Base-by-base conservation (phyloP, 2,113 vertebrate species). In the Petaurus breviceps region DNA sequence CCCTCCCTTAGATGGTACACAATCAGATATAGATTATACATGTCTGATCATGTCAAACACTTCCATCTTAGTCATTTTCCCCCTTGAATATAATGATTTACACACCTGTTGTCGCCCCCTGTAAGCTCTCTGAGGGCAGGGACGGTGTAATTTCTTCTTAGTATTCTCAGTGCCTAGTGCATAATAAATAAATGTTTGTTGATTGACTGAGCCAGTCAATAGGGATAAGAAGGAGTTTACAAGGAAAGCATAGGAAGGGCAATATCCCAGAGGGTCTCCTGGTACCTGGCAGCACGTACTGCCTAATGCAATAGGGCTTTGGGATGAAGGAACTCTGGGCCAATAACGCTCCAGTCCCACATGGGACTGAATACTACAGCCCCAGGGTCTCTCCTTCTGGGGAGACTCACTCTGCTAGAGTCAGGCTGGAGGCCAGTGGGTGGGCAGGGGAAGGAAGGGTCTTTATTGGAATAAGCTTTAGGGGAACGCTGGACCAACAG, bases 251-350 rank as follows among this genome's bases (percentile, higher is more conserved):
- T 43, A 43, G 37, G 43, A 43, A 84, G 68, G n/a, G n/a, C 19
- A 22, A 43, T 37, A 10, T 22, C 68, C 16, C 68, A 68, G 16
- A 77, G 37, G 37, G 19, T 84, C n/a, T 84, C 37, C n/a, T 43
- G 68, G 68, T 84, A 0, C 68, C n/a, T 97, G 98, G 89, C 94
- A 94, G 95, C 89, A 90, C 97, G 95, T 97, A 95, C 91, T 96
- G 8, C 37, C 47, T 95, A 0, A 0, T 90, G 90, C 53, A 51
- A 46, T 91, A 50, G 11, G 94, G 89, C 43, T 47, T 51, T 46
- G 43, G n/a, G 47, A 37, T 95, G 61, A 95, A 91, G 93, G 95
- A 97, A 90, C 14, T 43, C 51, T 11, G n/a, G n/a, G 54, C n/a
- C 94, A 93, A 68, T 51, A 46, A 94, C 16, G 24, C 37, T 14